Conservation (phyloP, 2,797 vertebrate genomes). For the Cacajao melanocephalus region DNA sequence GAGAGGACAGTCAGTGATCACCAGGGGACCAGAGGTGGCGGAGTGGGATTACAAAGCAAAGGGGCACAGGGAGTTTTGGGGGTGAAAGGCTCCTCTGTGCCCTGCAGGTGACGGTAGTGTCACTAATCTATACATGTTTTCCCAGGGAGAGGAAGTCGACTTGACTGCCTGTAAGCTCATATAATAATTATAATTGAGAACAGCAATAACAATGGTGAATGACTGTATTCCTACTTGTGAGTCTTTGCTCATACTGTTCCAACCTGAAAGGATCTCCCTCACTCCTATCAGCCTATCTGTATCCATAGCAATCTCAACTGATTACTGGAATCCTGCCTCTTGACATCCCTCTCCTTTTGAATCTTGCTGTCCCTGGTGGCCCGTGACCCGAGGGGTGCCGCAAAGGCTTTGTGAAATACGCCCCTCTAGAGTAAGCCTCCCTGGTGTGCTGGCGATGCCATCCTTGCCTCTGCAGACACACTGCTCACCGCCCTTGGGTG, state of each 20-base stretch:
- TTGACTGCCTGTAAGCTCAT: not conserved
- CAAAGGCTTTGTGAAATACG: not conserved
- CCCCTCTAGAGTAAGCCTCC: not conserved
- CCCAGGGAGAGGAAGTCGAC: not conserved
- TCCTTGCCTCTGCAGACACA: not conserved
- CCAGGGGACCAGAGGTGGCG: not conserved
- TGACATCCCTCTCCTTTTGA: not conserved
- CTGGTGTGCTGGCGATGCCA: not conserved
- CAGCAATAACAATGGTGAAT: not conserved
- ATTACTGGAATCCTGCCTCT: not conserved
- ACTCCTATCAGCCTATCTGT: not conserved
- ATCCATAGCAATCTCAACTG: not conserved
- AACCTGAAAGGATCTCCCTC: not conserved
- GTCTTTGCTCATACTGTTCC: not conserved
- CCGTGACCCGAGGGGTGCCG: fast-evolving
- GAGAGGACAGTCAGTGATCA: not conserved
- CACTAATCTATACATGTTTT: not conserved
- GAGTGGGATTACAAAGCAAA: not conserved
- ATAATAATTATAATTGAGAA: not conserved
- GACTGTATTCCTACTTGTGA: no score
- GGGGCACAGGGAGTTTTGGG: not conserved
- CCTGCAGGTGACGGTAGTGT: not conserved
- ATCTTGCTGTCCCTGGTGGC: not conserved
- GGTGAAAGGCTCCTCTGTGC: not conserved
- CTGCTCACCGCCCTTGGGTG: not conserved